Conservation (phyloP, 2,113 vertebrate genomes). For the Zootoca vivipara region DNA sequence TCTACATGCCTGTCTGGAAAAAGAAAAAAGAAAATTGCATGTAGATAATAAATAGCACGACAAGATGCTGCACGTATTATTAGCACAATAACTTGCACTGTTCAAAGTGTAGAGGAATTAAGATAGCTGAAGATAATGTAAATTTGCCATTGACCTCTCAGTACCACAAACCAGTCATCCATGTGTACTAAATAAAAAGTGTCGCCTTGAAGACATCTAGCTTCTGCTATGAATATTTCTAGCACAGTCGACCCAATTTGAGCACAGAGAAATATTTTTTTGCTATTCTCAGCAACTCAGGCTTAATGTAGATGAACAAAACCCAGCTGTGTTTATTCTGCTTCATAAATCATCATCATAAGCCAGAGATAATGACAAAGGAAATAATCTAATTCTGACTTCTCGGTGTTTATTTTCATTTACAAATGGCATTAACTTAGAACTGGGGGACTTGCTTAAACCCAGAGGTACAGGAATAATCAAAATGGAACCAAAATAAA, state of each 20-base stretch:
- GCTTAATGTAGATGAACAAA: conserved; percentile 20
- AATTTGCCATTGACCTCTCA: neutral
- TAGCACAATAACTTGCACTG: neutral
- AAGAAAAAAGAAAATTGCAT: neutral
- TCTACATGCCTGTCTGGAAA: neutral
- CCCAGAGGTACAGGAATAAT: neutral
- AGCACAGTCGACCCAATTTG: neutral
- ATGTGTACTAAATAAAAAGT: neutral
- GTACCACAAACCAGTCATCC: neutral
- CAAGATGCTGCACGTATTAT: neutral
- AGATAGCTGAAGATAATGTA: conserved; percentile 20
- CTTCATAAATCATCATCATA: conserved; percentile 7
- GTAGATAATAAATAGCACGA: neutral
- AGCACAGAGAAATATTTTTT: neutral
- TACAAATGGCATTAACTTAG: neutral
- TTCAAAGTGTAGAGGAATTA: neutral
- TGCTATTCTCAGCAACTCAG: conserved; percentile 12
- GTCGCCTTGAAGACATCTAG: conserved; percentile 12
- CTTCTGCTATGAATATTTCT: neutral
- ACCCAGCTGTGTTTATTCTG: neutral
- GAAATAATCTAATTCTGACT: conserved; percentile 31
- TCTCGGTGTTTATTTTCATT: neutral
- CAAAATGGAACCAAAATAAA: neutral
- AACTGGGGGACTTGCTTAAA: neutral
- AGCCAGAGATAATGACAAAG: conserved; percentile 31